Base-by-base conservation (phyloP, 1,140 invertebrate species). In the Cylas formicarius region DNA sequence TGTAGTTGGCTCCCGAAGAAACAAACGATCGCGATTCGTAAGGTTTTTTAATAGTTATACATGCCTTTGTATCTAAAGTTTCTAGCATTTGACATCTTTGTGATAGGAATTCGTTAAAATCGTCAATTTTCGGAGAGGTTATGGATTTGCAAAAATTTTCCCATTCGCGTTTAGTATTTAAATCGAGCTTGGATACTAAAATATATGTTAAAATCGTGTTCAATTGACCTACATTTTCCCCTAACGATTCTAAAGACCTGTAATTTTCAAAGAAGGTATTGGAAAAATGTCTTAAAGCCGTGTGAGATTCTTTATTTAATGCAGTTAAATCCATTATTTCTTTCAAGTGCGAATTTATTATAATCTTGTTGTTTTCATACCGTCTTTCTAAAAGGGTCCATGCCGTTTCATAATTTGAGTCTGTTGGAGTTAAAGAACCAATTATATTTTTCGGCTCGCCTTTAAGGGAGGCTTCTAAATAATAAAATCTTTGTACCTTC, bases 401-500 rank as follows among this genome's bases (percentile, higher is more conserved):
- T 1, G 45, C 45, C 1, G 20, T 43, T 3, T 10, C 18, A 26
- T 48, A 48, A 22, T 48, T 48, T 16, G 14, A 27, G n/a, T 33
- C 17, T 2, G 45, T 33, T 3, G 16, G 8, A 1, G 16, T 28
- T 20, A 48, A 42, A 2, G 45, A 48, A 17, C 35, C 32, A 10
- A 57, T 42, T 14, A 55, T 13, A 34, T 45, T 43, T n/a, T 27
- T 45, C 7, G 59, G 50, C 16, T 56, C 48, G 7, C 52, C 56
- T 2, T 18, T 43, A 11, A 63, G 37, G n/a, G 45, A 49, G 8
- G 44, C 48, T 26, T 44, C 37, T 8, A 61, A 32, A 44, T 61
- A 56, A 19, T 55, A 55, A 39, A 60, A 44, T 37, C 60, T 60
- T 26, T 62, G 51, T 7, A 56, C 44, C 11, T 49, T 45, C 3